These are phyloP conservation scores for Agelas oroides DNA, from an alignment of 37 sponge, comb jelly and placozoan genomes.

Conservation along the genomic window DNA sequence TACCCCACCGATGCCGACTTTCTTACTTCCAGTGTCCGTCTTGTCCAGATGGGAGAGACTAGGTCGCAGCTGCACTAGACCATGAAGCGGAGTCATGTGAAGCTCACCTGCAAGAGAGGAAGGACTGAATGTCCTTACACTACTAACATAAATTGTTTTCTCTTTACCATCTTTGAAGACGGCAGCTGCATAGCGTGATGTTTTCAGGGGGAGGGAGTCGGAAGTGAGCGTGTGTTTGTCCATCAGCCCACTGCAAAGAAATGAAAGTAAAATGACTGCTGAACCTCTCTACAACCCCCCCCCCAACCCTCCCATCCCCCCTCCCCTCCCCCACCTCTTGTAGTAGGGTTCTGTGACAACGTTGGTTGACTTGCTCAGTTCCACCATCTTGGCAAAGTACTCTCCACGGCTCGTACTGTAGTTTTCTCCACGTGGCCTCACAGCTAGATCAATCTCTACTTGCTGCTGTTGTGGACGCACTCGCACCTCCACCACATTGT, in stretches of 20 bases:
- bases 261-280: not conserved
- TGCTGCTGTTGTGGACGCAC: conserved; percentile 46
- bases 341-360: conserved; percentile 11
- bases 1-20: not conserved
- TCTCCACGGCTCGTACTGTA: conserved; percentile 76
- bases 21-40: conserved; percentile 21
- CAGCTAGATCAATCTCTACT: conserved; percentile 48
- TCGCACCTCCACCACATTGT: conserved; percentile 32
- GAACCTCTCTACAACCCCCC: not conserved
- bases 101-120: conserved; percentile 54
- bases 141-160: too few species aligned
- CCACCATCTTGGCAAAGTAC: conserved; percentile 46
- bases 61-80: conserved; percentile 66
- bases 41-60: conserved; percentile 58
- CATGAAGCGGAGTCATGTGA: conserved; percentile 75
- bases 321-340: conserved; percentile 19
- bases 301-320: not conserved
- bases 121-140: too few species aligned
- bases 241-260: conserved; percentile 61
- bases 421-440: conserved; percentile 60
- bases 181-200: conserved; percentile 55
- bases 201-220: not conserved
- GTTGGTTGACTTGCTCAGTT: conserved; percentile 1
- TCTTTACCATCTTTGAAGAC: conserved; percentile 64
- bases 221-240: conserved; percentile 67